Conservation (phyloP, 2,888 invertebrate genomes). For the Orthosia gothica region DNA sequence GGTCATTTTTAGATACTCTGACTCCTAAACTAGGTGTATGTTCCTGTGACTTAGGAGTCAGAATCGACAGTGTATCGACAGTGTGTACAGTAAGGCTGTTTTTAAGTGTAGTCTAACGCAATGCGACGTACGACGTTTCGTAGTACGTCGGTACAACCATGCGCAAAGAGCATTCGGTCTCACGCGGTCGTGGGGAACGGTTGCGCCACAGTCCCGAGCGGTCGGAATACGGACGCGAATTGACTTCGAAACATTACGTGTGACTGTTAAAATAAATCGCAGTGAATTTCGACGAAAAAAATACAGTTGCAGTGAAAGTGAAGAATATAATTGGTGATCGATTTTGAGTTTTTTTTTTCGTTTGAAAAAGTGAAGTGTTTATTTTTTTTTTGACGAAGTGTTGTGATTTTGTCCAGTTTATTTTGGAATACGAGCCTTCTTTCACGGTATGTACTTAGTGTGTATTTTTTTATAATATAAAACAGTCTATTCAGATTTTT, state of each 20-base stretch:
- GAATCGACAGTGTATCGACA: no score
- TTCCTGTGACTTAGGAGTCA: no score
- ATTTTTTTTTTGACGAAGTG: conserved; percentile 53
- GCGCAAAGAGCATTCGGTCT: conserved; percentile 89
- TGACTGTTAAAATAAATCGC: conserved; percentile 34
- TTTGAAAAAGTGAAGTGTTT: conserved; percentile 59
- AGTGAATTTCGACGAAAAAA: conserved; percentile 48
- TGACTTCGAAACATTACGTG: conserved; percentile 45
- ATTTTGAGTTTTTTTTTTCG: conserved; percentile 38
- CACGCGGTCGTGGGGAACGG: conserved; percentile 62
- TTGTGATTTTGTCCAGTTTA: conserved; percentile 40
- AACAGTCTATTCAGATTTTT: neutral
- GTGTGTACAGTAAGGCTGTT: conserved; percentile 74
- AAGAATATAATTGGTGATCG: conserved; percentile 37
- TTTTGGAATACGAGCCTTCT: conserved; percentile 41
- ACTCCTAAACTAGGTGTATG: no score
- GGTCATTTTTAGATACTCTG: no score
- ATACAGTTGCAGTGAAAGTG: conserved; percentile 60
- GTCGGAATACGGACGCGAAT: conserved; percentile 49
- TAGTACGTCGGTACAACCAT: conserved; percentile 78
- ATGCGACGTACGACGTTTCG: conserved; percentile 89
- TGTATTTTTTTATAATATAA: neutral
- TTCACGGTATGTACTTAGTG: conserved; percentile 53
- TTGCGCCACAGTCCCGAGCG: conserved; percentile 40
- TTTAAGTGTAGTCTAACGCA: conserved; percentile 85